phyloP scores from a whole-genome alignment of 2,797 vertebrate species.

The Strix occidentalis region DNA sequence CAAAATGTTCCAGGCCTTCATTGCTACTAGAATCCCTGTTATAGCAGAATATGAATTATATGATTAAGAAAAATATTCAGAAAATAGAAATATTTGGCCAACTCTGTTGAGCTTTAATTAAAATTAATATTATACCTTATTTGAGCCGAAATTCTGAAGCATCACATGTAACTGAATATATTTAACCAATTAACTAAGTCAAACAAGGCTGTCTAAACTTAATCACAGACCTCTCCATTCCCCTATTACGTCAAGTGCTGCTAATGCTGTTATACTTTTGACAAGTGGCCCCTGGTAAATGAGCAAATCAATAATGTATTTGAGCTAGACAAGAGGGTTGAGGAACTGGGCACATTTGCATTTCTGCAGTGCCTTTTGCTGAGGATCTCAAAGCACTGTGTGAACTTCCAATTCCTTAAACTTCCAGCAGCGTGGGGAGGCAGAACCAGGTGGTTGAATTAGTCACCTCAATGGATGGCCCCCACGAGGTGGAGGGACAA shows the following conservation, averaged over 20 bases:
- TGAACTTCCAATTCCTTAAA: neutral
- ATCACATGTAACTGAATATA: slow-evolving; percentile 73
- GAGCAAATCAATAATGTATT: slow-evolving; percentile 56
- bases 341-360: slow-evolving; percentile 4
- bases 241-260: slow-evolving; percentile 56
- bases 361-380: neutral
- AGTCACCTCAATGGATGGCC: neutral
- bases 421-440: neutral
- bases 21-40: slow-evolving; percentile 3
- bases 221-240: slow-evolving; percentile 61
- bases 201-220: slow-evolving; percentile 70
- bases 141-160: slow-evolving; percentile 68
- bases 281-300: slow-evolving; percentile 61
- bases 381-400: neutral
- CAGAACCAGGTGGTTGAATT: neutral
- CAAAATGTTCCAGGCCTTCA: neutral
- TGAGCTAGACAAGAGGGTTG: neutral
- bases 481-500: neutral
- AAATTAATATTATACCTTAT: slow-evolving; percentile 80
- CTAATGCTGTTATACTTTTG: slow-evolving; percentile 60
- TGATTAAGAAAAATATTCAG: slow-evolving; percentile 70
- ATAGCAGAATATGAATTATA: slow-evolving; percentile 49
- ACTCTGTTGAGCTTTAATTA: slow-evolving; percentile 77
- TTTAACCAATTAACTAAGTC: slow-evolving; percentile 79
- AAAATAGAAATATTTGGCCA: slow-evolving; percentile 78